Conservation (phyloP, 2,113 vertebrate genomes). For the Fulica atra region DNA sequence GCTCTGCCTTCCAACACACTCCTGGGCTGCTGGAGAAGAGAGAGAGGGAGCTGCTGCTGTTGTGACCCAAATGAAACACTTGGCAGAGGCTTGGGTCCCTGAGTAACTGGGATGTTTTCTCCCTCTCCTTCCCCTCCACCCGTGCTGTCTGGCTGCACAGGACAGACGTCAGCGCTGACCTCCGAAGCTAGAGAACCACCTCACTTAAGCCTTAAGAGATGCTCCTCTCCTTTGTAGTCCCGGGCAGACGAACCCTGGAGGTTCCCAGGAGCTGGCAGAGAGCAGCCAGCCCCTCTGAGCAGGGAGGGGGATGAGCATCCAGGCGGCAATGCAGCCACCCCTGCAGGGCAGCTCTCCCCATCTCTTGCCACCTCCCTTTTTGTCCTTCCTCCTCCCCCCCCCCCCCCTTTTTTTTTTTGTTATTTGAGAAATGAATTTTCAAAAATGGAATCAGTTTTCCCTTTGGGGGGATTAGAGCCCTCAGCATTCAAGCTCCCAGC, state of each 20-base stretch:
- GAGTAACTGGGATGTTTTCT: conserved; percentile 74
- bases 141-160: conserved; percentile 78
- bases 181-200: conserved; percentile 69
- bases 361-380: background rate
- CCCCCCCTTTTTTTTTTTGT: background rate
- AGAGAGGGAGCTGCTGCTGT: conserved; percentile 72
- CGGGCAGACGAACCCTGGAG: conserved; percentile 76
- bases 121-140: background rate
- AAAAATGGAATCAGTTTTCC: conserved; percentile 29
- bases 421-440: conserved; percentile 18
- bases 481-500: conserved; percentile 27
- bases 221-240: conserved; percentile 76
- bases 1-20: conserved; percentile 79
- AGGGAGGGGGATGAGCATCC: background rate
- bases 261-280: conserved; percentile 24
- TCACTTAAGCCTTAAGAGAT: conserved; percentile 71
- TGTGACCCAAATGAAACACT: conserved; percentile 57
- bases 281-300: background rate
- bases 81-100: conserved; percentile 77
- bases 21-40: conserved; percentile 54
- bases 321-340: background rate
- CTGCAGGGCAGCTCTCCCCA: background rate
- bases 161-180: conserved; percentile 78
- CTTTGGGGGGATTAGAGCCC: conserved; percentile 51
- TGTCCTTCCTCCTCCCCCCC: background rate